Conservation (phyloP, 2,113 vertebrate species). For the Synchiropus splendidus region DNA sequence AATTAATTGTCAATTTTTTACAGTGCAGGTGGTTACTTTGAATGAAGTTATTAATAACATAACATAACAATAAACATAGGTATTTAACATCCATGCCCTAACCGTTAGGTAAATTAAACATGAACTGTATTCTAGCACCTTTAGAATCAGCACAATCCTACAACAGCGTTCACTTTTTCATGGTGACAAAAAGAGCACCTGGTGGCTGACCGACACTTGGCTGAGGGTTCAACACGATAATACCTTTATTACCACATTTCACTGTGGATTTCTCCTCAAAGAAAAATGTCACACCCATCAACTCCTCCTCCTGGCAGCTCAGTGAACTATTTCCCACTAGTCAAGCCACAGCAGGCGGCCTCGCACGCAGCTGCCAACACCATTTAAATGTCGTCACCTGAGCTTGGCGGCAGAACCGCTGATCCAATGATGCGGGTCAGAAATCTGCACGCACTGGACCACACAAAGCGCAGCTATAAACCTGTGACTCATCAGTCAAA, state of each 20-base stretch:
- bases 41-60: too few relatives aligned
- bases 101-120: too few relatives aligned
- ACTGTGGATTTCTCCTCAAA: conserved; percentile 6
- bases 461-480: too few relatives aligned
- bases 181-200: too few relatives aligned
- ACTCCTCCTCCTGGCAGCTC: conserved; percentile 13
- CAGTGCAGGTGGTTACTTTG: too few relatives aligned
- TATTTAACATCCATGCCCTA: too few relatives aligned
- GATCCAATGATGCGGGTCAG: conserved; percentile 9
- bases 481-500: too few relatives aligned
- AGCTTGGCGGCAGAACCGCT: conserved; percentile 29
- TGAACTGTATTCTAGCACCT: too few relatives aligned
- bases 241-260: background rate
- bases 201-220: background rate
- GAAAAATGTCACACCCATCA: conserved; percentile 8
- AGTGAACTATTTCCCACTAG: conserved; percentile 31
- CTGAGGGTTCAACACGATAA: background rate
- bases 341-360: conserved; percentile 13
- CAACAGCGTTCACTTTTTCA: too few relatives aligned
- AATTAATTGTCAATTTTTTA: too few relatives aligned
- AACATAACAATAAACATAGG: too few relatives aligned
- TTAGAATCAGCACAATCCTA: too few relatives aligned
- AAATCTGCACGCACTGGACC: conserved; percentile 8
- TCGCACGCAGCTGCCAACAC: conserved; percentile 29
- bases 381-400: conserved; percentile 28